Base-by-base conservation (phyloP, 2,113 vertebrate species). In the Ranitomeya variabilis region DNA sequence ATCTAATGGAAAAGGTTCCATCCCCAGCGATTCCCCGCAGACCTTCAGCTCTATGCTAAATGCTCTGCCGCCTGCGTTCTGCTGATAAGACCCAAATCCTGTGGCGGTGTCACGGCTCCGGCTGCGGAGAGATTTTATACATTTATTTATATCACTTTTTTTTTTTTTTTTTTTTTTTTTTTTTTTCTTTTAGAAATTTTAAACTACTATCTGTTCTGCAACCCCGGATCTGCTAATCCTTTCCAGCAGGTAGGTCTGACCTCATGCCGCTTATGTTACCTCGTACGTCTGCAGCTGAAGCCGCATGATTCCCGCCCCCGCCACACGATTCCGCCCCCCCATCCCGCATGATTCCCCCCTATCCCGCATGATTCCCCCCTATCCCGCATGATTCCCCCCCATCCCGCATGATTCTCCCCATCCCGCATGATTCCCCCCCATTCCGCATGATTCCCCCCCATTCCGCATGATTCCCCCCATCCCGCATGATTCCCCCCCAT, bases 151-250 rank as follows among this genome's bases (percentile, higher is more conserved):
- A 69, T 51, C 0, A 18, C 3, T 8, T 54, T 11, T 11, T 6
- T 73, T 9, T 55, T 10, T 10, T 59, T 86, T 59, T 64, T 26
- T 74, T 8, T 59, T 16, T 73, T 8, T 54, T 11, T 11, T 6
- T 73, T 9, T 55, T 10, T 10, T 59, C 80, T 59, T 64, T 0
- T 94, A 99, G 98, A 97, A 76, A 97, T 94, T 82, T 93, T 99
- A 84, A 96, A 95, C 90, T 97, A 99, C 93, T 99, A 99, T 91
- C 94, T 99, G 16, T 93, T 92, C 86, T 99, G 98, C 90, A 95
- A 92, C 21, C 89, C 95, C 90, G 96, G 94, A 0, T 95, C 96
- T 85, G 88, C 93, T 89, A 99, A 99, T 93, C 98, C 98, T 74
- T 99, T 98, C 92, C 98, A 99, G 92, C 98, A 99, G 97, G 98